These are phyloP conservation scores for Austrolebias charrua DNA, from an alignment of 2,797 vertebrate genomes.

Conservation along the genomic window DNA sequence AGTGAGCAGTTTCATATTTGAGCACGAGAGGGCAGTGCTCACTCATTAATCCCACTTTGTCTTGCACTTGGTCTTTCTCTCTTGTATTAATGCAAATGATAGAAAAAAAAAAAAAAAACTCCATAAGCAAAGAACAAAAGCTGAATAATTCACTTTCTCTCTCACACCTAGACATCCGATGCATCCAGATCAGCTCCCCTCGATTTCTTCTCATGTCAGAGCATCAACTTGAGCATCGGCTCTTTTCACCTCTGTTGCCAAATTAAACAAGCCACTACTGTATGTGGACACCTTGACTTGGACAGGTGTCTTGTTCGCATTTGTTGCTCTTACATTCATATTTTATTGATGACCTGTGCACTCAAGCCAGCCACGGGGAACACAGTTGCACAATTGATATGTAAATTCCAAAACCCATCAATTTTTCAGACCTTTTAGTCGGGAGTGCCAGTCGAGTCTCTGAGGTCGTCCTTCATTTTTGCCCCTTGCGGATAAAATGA, in stretches of 20 bases:
- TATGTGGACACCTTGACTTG: constrained; percentile 26
- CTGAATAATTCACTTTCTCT: constrained; percentile 47
- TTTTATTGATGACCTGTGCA: constrained; percentile 59
- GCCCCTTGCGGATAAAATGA: constrained; percentile 56
- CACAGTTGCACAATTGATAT: constrained; percentile 55
- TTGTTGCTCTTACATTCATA: constrained; percentile 47
- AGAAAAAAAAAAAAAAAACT: constrained; percentile 16
- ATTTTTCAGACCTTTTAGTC: constrained; percentile 61
- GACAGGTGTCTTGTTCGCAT: constrained; percentile 37
- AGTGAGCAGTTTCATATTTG: background rate
- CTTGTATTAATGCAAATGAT: constrained; percentile 52
- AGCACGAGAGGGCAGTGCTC: constrained; percentile 73
- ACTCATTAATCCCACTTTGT: constrained; percentile 42
- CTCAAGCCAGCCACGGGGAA: constrained; percentile 37
- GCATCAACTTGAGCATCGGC: constrained; percentile 24
- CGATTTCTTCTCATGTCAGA: constrained; percentile 20
- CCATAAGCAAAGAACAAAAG: constrained; percentile 48
- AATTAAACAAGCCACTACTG: constrained; percentile 10
- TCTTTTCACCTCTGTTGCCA: constrained; percentile 44
- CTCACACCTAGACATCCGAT: constrained; percentile 25
- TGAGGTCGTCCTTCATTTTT: constrained; percentile 52
- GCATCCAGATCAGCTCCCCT: constrained; percentile 42
- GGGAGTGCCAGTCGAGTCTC: constrained; percentile 36
- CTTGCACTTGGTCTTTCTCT: constrained; percentile 4
- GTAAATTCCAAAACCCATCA: constrained; percentile 59